Conservation (phyloP, 1,140 invertebrate genomes). For the Diuraphis noxia region DNA sequence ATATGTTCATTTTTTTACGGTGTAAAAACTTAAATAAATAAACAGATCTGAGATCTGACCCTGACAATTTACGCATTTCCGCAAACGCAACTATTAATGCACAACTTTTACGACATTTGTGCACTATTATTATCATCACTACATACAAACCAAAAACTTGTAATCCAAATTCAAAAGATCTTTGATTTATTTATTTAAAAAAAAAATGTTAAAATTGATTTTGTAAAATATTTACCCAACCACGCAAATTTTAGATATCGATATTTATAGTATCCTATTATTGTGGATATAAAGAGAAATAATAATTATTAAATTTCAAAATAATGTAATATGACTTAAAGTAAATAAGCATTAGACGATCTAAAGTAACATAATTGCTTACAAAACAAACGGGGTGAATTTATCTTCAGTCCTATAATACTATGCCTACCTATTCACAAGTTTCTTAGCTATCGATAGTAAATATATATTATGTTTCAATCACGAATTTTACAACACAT, state of each 20-base stretch:
- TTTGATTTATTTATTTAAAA: background rate
- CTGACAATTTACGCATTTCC: background rate
- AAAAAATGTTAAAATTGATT: background rate
- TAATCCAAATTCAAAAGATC: background rate
- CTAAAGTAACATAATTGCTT: background rate
- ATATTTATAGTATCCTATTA: background rate
- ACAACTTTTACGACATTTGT: background rate
- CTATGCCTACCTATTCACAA: background rate
- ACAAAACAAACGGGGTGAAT: background rate
- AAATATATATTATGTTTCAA: background rate
- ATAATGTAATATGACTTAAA: background rate
- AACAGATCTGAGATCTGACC: background rate
- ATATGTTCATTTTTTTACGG: background rate
- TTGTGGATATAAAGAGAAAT: background rate
- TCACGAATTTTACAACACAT: background rate
- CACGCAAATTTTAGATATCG: too few relatives aligned
- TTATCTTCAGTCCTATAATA: background rate
- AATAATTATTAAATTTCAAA: background rate
- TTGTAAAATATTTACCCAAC: too few relatives aligned
- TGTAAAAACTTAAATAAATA: background rate
- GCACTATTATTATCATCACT: background rate
- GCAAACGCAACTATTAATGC: background rate
- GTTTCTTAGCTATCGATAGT: background rate
- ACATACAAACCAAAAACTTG: background rate
- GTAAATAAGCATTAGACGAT: background rate